These are phyloP conservation scores for Pygathrix nemaeus DNA, from an alignment of 2,113 vertebrate species.

Conservation along the genomic window DNA sequence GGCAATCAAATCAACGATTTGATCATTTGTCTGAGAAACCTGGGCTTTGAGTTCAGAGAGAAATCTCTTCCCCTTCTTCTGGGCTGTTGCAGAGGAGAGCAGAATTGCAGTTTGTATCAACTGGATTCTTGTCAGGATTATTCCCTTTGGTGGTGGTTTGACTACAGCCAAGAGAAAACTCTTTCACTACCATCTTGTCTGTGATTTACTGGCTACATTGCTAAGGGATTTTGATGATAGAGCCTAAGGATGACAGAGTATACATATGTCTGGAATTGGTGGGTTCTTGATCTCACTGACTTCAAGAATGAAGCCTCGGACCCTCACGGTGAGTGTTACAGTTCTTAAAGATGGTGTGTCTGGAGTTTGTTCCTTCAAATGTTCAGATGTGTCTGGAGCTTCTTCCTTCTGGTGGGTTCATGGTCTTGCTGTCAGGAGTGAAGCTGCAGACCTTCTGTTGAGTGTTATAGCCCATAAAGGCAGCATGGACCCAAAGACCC, in stretches of 20 bases:
- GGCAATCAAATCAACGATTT: not conserved
- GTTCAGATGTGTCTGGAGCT: no score
- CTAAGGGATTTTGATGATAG: not conserved
- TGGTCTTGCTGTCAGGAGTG: no score
- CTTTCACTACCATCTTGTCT: not conserved
- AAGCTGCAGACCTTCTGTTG: no score
- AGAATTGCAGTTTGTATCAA: not conserved
- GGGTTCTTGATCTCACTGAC: no score
- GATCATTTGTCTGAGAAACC: conserved; percentile 37
- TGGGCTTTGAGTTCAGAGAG: conserved; percentile 16
- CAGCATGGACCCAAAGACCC: no score
- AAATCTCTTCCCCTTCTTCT: not conserved
- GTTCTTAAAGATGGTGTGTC: no score
- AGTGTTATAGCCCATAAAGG: no score
- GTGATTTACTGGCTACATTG: not conserved
- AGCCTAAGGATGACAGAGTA: not conserved
- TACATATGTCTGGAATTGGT: no score
- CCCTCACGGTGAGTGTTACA: no score
- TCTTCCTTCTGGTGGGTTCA: no score
- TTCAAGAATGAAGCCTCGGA: no score
- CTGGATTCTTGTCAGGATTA: not conserved
- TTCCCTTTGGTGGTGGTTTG: not conserved
- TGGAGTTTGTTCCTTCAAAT: no score
- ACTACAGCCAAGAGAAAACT: not conserved
- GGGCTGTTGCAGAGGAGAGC: not conserved